phyloP scores from a whole-genome alignment of 1,140 invertebrate species.

The Dreissena polymorpha region DNA sequence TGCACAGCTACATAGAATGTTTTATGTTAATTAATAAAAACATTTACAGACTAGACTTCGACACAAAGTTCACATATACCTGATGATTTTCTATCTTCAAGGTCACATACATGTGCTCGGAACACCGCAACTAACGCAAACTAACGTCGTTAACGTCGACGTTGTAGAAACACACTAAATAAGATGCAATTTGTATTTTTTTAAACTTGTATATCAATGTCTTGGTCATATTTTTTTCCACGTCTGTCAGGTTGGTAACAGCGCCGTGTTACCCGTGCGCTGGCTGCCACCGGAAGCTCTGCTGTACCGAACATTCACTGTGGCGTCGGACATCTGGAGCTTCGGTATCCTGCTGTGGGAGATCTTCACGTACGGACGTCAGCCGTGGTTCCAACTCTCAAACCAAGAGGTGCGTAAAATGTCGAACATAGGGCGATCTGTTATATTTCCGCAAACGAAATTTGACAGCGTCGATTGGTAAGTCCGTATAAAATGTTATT shows the following conservation, averaged over 20 bases:
- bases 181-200: too few relatives aligned
- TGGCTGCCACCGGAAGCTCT: slow-evolving; percentile 91
- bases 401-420: slow-evolving; percentile 78
- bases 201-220: too few relatives aligned
- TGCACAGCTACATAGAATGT: too few relatives aligned
- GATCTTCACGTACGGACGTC: slow-evolving; percentile 92
- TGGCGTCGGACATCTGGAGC: slow-evolving; percentile 97
- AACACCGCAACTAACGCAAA: too few relatives aligned
- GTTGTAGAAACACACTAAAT: too few relatives aligned
- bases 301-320: slow-evolving; percentile 93
- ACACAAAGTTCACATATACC: too few relatives aligned
- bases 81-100: too few relatives aligned
- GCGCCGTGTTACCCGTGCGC: slow-evolving; percentile 79
- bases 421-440: neutral
- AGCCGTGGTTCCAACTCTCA: slow-evolving; percentile 85
- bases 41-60: too few relatives aligned
- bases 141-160: too few relatives aligned
- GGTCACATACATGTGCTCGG: too few relatives aligned
- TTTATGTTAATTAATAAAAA: too few relatives aligned
- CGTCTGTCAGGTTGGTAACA: slow-evolving; percentile 76
- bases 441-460: neutral
- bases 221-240: too few relatives aligned
- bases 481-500: neutral
- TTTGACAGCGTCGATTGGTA: neutral
- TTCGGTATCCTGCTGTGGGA: slow-evolving; percentile 97